Base-by-base conservation (phyloP, 2,888 invertebrate genomes). In the Quadroppia sp. region DNA sequence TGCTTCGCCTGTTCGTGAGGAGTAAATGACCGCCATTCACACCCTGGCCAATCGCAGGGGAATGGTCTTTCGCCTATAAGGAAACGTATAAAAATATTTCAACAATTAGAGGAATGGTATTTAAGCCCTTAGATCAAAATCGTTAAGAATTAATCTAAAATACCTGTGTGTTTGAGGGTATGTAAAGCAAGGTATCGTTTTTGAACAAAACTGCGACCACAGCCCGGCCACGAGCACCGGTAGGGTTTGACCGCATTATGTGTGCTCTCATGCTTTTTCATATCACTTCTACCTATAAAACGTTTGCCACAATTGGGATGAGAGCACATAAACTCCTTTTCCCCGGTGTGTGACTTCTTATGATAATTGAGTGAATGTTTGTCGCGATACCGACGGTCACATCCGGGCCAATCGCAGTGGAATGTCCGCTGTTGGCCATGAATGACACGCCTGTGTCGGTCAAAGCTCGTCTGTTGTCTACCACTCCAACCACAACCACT, bases 1-100 rank as follows among this genome's bases (percentile, higher is more conserved):
- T 64, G 64, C 36, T 64, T 64, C n/a, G 64, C 64, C 64, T 64
- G 64, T 64, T 64, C 64, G 64, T 64, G 64, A 36, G 64, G 64
- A 1, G 64, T 64, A 30, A 64, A 64, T 2, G 64, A 64, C 32
- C 64, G 32, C 64, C 64, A 64, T 30, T 64, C 64, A 64, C 64
- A 64, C 1, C 64, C 64, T n/a, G 64, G 64, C 64, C 64, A 64
- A 64, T 64, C 64, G 11, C 64, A 64, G 4, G 64, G 64, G 30
- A 36, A 64, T 13, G 64, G 64, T 1, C 64, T 13, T n/a, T 64
- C 64, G 2, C 64, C 61, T 61, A n/a, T 25, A 23, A 6, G 11
- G 2, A 25, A 28, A 25, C n/a, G n/a, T n/a, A n/a, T n/a, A n/a
- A n/a, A n/a, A n/a, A n/a, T n/a, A n/a, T n/a, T n/a, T n/a, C n/a